Base-by-base conservation (phyloP, 2,888 invertebrate genomes). In the Hipparchia semele region DNA sequence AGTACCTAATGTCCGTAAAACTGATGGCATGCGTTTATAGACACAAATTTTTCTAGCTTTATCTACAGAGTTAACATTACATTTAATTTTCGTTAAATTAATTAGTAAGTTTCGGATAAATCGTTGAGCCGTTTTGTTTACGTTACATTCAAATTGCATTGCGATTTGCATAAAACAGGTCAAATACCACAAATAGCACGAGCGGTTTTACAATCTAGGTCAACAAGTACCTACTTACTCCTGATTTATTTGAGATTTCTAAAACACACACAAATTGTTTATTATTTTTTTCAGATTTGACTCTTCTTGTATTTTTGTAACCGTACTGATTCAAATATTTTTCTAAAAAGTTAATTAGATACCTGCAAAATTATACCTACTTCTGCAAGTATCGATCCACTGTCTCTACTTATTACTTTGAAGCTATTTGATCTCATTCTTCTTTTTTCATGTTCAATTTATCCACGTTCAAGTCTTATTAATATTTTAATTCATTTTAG, bases 121-220 rank as follows among this genome's bases (percentile, higher is more conserved):
- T 49, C 49, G 8, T 49, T 8, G 3, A 6, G 5, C 49, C 49
- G 49, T 49, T 49, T 49, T 49, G 49, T 49, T 49, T 49, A 49
- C 49, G 49, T 56, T 56, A 39, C 5, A 39, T 39, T 39, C 39
- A 39, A 39, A 39, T 39, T 2, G 39, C 56, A 56, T 6, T 13
- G n/a, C n/a, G 56, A 56, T n/a, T 56, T 56, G 56, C n/a, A 56
- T 56, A 0, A 56, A 56, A n/a, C 56, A 56, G 56, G 56, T 56
- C 56, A 56, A 56, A n/a, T 56, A 6, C 56, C 56, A 56, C 56
- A 56, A 56, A 56, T 56, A n/a, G 12, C n/a, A 56, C 13, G n/a
- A n/a, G n/a, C n/a, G 13, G 56, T 56, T n/a, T 13, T 49, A 49
- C 7, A 49, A 49, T 49, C 49, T 49, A 8, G 49, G 49, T 49